A percentile compares a stretch with the other conserved stretches of the same genome.
Evolutionary conservation across 2,113 vertebrate species (phyloP).

Genomic region (Hypocryptadius cinnamomeus): DNA sequence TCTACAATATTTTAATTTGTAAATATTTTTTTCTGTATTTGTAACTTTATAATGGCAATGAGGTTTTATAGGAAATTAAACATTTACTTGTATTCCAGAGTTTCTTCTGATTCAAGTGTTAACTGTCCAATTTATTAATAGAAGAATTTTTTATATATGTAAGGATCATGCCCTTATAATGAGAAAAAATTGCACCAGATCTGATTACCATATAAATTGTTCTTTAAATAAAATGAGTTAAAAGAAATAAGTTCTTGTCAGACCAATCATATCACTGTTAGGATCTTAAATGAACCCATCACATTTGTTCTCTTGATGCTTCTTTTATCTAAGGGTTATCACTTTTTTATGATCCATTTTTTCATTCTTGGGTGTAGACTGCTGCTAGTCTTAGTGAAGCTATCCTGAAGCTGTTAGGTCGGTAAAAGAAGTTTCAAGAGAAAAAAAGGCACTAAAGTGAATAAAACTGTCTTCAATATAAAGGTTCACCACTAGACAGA

Average conservation of each 20-base stretch:
- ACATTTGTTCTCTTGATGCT: not conserved
- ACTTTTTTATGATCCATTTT: not conserved
- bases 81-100: not conserved
- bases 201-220: slow-evolving; percentile 29
- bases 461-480: not conserved
- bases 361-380: not conserved
- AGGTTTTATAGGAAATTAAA: not conserved
- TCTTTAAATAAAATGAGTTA: not conserved
- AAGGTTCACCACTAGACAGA: not conserved
- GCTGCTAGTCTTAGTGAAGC: not conserved
- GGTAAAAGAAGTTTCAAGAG: not conserved
- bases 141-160: not conserved
- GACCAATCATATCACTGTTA: not conserved
- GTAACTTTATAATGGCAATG: not conserved
- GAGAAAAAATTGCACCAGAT: not conserved
- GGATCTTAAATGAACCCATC: not conserved
- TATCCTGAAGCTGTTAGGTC: not conserved
- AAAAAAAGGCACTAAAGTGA: not conserved
- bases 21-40: not conserved
- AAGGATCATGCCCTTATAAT: not conserved
- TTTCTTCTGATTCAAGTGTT: not conserved
- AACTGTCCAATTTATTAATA: not conserved
- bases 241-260: not conserved
- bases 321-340: not conserved
- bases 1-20: not conserved